phyloP scores from a whole-genome alignment of 2,888 invertebrate species.

The Cheilosia vulpina region DNA sequence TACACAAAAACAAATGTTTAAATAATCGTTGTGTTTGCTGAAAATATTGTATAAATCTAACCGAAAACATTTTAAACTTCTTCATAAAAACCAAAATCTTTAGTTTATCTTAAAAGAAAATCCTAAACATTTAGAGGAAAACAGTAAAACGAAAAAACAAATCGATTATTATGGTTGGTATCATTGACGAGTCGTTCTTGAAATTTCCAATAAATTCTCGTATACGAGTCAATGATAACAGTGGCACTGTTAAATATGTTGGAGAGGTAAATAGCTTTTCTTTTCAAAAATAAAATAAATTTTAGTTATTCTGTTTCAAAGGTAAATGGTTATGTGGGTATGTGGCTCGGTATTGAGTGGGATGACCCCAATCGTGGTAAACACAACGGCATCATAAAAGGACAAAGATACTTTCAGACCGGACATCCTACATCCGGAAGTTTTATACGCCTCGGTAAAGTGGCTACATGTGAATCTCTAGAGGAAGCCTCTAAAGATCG shows the following conservation, averaged over 20 bases:
- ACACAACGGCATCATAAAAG: constrained; percentile 94
- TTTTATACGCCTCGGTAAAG: constrained; percentile 93
- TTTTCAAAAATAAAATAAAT: constrained; percentile 77
- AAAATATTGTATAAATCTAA: constrained; percentile 25
- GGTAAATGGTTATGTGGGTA: constrained; percentile 88
- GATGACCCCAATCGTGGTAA: constrained; percentile 95
- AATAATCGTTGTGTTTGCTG: constrained; percentile 37
- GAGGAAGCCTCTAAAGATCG: constrained; percentile 89
- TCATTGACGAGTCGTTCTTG: constrained; percentile 82
- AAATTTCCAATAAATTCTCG: constrained; percentile 82
- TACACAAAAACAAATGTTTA: constrained; percentile 64
- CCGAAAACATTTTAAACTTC: constrained; percentile 7
- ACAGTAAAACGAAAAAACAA: constrained; percentile 19
- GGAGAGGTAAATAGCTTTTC: constrained; percentile 85
- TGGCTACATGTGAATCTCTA: constrained; percentile 88
- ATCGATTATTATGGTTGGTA: constrained; percentile 82
- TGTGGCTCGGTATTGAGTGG: constrained; percentile 99
- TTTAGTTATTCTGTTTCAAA: constrained; percentile 59
- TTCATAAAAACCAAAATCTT: constrained; percentile 13
- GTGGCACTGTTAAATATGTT: constrained; percentile 89
- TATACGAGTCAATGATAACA: constrained; percentile 81
- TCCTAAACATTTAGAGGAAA: constrained; percentile 1
- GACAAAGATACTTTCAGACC: constrained; percentile 91
- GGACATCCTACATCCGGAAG: constrained; percentile 93
- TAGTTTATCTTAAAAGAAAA: constrained; percentile 7